These are phyloP conservation scores for Rhynchomys soricoides DNA, from an alignment of 2,113 vertebrate genomes.

Conservation along the genomic window DNA sequence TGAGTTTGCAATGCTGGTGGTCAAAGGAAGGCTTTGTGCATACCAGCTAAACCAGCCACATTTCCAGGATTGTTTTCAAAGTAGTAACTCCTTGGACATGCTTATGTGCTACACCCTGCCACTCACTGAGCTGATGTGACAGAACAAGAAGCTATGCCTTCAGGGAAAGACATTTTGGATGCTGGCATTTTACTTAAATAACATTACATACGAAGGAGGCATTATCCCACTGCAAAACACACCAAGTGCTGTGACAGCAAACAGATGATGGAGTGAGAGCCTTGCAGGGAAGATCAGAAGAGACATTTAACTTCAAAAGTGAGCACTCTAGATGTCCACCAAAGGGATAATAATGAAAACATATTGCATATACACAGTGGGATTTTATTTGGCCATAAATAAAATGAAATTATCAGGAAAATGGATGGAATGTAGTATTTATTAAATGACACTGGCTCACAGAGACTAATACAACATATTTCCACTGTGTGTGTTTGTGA, in stretches of 20 bases:
- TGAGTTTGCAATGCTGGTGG: not conserved
- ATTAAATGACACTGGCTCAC: not conserved
- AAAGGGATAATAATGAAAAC: not conserved
- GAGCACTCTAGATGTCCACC: not conserved
- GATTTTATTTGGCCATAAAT: not conserved
- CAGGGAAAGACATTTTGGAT: not conserved
- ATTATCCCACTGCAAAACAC: not conserved
- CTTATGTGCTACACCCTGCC: not conserved
- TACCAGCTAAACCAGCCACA: not conserved
- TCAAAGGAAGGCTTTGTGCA: not conserved
- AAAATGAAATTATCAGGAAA: not conserved
- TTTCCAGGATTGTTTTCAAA: not conserved
- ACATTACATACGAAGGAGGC: not conserved
- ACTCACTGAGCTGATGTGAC: not conserved
- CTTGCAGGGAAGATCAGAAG: not conserved
- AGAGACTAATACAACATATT: not conserved
- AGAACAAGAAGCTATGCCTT: not conserved
- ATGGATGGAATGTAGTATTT: not conserved
- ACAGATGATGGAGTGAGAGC: not conserved
- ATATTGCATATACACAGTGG: not conserved
- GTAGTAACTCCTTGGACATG: not conserved
- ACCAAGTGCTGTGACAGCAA: not conserved
- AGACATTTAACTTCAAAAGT: not conserved
- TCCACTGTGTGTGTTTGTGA: too few relatives aligned
- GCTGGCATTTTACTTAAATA: not conserved